A percentile compares a stretch with the other conserved stretches of the same genome.
Evolutionary conservation across 2,113 vertebrate species (phyloP).

Genomic region (Brevimyrus niger): DNA sequence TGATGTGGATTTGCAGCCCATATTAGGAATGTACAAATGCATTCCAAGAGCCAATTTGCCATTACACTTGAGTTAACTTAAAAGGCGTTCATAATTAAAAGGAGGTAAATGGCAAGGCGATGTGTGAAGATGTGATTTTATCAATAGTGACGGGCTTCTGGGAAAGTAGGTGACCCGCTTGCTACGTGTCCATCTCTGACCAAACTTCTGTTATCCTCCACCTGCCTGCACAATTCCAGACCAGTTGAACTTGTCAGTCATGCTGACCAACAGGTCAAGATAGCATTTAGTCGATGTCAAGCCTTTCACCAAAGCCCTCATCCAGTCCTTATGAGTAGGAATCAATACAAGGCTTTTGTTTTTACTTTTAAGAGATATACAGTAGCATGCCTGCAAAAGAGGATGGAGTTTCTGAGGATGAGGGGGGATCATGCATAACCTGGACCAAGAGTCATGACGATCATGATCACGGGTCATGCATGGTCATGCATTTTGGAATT

Average conservation of each 20-base stretch:
- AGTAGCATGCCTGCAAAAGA: not conserved
- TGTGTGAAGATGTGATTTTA: not conserved
- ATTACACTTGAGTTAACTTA: not conserved
- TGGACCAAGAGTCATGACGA: not conserved
- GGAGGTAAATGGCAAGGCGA: not conserved
- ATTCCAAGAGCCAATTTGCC: slow-evolving; percentile 26
- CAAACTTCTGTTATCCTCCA: not conserved
- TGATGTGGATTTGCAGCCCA: slow-evolving; percentile 47
- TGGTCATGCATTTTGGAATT: not conserved
- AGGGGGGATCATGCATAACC: not conserved
- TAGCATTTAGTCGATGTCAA: not conserved
- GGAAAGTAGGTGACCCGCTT: not conserved
- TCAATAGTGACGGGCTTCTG: not conserved
- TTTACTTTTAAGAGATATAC: not conserved
- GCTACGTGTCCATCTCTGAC: not conserved
- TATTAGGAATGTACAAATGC: slow-evolving; percentile 41
- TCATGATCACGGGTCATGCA: not conserved
- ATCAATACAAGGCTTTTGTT: not conserved
- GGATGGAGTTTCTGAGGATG: not conserved
- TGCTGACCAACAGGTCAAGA: not conserved
- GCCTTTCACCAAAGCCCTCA: not conserved
- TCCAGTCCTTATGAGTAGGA: not conserved
- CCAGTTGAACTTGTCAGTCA: slow-evolving; percentile 4
- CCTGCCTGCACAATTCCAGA: not conserved
- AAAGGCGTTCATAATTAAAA: not conserved